These are phyloP conservation scores for Apoda limacodes DNA, from an alignment of 2,888 invertebrate genomes.

Conservation along the genomic window DNA sequence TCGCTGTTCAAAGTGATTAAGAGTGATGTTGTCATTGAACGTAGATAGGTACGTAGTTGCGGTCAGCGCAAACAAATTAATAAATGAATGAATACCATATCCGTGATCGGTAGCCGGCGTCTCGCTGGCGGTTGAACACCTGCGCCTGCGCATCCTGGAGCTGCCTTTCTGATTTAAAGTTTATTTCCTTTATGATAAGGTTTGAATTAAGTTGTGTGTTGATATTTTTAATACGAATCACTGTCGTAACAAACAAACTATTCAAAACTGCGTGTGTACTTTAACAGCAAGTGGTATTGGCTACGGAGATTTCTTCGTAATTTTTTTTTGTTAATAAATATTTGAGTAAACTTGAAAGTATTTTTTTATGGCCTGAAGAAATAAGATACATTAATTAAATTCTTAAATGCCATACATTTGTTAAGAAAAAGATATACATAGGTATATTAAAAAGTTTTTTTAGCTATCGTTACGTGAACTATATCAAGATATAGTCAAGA, in stretches of 20 bases:
- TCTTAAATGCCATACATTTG: no score
- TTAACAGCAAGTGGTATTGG: slow-evolving; percentile 48
- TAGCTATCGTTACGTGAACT: no score
- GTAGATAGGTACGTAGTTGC: no score
- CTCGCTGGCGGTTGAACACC: slow-evolving; percentile 64
- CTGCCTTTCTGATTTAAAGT: slow-evolving; percentile 23
- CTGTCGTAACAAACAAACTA: slow-evolving; percentile 65
- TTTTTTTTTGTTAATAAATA: no score
- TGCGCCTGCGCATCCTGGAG: slow-evolving; percentile 53
- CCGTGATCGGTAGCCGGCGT: slow-evolving; percentile 62
- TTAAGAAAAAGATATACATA: no score
- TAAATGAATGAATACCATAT: slow-evolving; percentile 65
- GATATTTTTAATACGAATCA: slow-evolving; percentile 62
- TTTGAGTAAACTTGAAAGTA: no score
- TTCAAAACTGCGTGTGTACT: slow-evolving; percentile 61
- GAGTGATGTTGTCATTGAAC: slow-evolving; percentile 30
- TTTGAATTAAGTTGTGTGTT: slow-evolving; percentile 14
- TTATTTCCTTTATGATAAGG: slow-evolving; percentile 11
- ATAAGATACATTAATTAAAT: no score
- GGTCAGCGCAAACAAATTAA: slow-evolving; percentile 63
- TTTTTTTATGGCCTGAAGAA: no score
- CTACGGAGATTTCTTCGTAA: slow-evolving; percentile 47
- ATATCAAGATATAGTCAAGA: no score
- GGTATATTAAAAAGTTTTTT: no score
- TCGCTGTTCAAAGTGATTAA: no score